Evolutionary conservation across 2,888 invertebrate species (phyloP).

Genomic region (Leptinotarsa juncta): DNA sequence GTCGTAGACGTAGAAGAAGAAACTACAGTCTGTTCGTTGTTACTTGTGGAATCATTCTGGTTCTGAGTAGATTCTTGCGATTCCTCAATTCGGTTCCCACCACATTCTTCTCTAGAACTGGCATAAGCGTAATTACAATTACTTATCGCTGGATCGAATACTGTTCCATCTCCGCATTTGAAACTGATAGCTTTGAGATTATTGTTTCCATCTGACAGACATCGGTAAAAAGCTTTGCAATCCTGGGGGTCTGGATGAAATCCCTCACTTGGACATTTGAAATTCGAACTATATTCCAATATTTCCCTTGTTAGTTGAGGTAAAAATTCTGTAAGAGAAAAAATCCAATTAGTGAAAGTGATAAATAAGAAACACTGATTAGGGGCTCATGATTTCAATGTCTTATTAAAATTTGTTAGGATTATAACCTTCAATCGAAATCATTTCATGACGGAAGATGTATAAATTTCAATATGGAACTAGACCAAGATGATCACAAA

Average conservation of each 20-base stretch:
- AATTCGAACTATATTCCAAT: conserved; percentile 26
- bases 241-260: conserved; percentile 76
- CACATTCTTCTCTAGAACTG: conserved; percentile 78
- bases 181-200: conserved; percentile 73
- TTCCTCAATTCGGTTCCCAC: conserved; percentile 68
- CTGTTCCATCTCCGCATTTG: conserved; percentile 80
- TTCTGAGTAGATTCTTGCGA: conserved; percentile 42
- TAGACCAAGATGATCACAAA: too few species aligned
- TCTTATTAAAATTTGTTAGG: too few species aligned
- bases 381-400: too few species aligned
- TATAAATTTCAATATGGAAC: too few species aligned
- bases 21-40: conserved; percentile 31
- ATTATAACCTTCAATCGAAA: too few species aligned
- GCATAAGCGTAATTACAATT: conserved; percentile 79
- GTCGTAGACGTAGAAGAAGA: conserved; percentile 34
- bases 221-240: conserved; percentile 81
- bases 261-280: conserved; percentile 69
- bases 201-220: conserved; percentile 72
- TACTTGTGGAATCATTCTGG: conserved; percentile 41
- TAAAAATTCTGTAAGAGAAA: conserved; percentile 27
- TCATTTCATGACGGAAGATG: too few species aligned
- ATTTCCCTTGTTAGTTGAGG: conserved; percentile 26
- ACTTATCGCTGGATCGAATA: conserved; percentile 76
- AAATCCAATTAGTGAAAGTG: not conserved
- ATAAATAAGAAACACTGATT: too few species aligned